Evolutionary conservation across 2,797 vertebrate genomes (phyloP).

Genomic region (Argya squamiceps): DNA sequence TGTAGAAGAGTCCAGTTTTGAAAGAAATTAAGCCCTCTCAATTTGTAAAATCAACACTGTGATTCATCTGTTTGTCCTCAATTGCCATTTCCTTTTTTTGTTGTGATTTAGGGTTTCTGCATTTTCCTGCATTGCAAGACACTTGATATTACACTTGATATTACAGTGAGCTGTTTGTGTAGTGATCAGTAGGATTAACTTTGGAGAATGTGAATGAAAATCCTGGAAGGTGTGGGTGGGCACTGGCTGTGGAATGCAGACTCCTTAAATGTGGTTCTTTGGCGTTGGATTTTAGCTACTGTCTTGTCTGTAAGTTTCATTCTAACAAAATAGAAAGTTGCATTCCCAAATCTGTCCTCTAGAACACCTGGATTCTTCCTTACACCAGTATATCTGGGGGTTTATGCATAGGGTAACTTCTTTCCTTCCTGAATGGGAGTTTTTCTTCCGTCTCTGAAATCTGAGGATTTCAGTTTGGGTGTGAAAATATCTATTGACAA

Average conservation of each 20-base stretch:
- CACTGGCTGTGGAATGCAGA: neutral
- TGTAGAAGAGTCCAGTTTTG: neutral
- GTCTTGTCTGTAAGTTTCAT: neutral
- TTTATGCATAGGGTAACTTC: neutral
- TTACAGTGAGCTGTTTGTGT: neutral
- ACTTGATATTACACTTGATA: neutral
- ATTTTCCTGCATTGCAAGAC: neutral
- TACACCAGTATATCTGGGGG: fast-evolving
- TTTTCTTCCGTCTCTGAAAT: neutral
- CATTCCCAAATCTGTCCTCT: neutral
- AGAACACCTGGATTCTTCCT: neutral
- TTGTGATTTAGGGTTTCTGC: neutral
- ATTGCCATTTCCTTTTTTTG: neutral
- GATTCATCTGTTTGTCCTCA: neutral
- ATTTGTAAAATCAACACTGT: neutral
- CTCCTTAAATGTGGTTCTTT: neutral
- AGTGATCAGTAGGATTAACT: neutral
- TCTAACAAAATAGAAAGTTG: neutral
- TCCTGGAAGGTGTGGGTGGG: neutral
- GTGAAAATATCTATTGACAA: neutral
- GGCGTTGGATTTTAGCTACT: neutral
- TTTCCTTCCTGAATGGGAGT: neutral
- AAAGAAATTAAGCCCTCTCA: neutral
- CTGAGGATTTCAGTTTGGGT: neutral
- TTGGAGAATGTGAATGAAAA: neutral